Conservation (phyloP, 2,113 vertebrate species). For the Sylvia atricapilla region DNA sequence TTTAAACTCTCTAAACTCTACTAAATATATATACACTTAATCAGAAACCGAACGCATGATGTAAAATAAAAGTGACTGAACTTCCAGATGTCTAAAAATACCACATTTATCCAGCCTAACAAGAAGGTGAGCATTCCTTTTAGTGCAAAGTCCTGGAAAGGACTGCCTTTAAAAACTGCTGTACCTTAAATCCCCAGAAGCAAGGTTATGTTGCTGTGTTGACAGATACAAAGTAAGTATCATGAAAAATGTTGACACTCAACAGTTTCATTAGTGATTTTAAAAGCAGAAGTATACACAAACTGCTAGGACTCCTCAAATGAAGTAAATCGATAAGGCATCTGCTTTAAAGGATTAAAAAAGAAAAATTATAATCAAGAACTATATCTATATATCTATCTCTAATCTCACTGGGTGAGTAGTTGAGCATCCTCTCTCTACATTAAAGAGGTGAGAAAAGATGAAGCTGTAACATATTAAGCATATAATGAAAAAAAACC, state of each 20-base stretch:
- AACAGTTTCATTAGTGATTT: not conserved
- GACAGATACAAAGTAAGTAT: not conserved
- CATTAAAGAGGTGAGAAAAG: conserved; percentile 12
- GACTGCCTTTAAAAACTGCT: not conserved
- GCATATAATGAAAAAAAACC: conserved; percentile 7
- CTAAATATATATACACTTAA: not conserved
- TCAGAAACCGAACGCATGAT: not conserved
- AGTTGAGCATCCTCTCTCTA: not conserved
- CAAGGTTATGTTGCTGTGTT: not conserved
- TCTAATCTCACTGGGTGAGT: not conserved
- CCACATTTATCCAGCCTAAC: not conserved
- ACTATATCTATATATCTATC: not conserved
- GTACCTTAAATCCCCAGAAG: not conserved
- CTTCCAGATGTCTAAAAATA: conserved; percentile 42
- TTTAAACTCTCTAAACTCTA: not conserved
- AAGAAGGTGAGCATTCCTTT: conserved; percentile 11
- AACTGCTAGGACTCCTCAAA: not conserved
- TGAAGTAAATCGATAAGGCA: not conserved
- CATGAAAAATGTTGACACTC: fast-evolving
- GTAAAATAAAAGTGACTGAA: not conserved
- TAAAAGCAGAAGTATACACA: not conserved
- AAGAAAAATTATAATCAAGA: not conserved
- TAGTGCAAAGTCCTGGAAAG: not conserved
- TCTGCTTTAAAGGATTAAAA: not conserved
- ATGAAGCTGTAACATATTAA: conserved; percentile 44